Conservation (phyloP, 2,113 vertebrate genomes). For the Diadophis punctatus region DNA sequence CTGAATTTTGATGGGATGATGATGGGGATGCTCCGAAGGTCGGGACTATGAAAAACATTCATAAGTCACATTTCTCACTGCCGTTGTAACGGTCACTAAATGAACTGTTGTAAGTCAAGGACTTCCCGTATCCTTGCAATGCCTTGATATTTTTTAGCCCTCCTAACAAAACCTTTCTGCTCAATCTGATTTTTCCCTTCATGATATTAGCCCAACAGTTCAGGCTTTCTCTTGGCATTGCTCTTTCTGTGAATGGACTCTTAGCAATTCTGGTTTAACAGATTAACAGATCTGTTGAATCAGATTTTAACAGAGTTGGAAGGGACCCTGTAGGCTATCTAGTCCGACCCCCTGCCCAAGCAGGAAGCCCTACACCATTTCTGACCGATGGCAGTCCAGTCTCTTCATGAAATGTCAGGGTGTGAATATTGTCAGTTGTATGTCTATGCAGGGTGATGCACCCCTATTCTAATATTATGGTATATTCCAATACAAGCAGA, state of each 20-base stretch:
- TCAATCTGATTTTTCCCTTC: not conserved
- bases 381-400: no score
- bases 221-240: not conserved
- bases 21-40: no score
- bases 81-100: not conserved
- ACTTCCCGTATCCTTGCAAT: not conserved
- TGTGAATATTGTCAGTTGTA: no score
- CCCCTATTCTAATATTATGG: no score
- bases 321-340: no score
- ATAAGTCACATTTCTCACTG: not conserved
- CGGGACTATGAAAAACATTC: not conserved
- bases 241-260: not conserved
- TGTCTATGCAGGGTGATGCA: no score
- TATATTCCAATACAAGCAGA: no score
- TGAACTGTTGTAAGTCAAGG: not conserved
- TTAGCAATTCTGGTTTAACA: not conserved
- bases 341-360: no score
- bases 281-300: no score
- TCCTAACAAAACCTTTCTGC: not conserved
- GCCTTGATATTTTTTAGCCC: not conserved
- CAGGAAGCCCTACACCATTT: no score
- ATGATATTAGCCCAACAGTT: not conserved
- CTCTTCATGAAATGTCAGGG: no score
- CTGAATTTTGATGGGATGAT: not conserved
- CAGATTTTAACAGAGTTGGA: no score